phyloP scores from a whole-genome alignment of 2,888 invertebrate species.

The Lissonota sp. region DNA sequence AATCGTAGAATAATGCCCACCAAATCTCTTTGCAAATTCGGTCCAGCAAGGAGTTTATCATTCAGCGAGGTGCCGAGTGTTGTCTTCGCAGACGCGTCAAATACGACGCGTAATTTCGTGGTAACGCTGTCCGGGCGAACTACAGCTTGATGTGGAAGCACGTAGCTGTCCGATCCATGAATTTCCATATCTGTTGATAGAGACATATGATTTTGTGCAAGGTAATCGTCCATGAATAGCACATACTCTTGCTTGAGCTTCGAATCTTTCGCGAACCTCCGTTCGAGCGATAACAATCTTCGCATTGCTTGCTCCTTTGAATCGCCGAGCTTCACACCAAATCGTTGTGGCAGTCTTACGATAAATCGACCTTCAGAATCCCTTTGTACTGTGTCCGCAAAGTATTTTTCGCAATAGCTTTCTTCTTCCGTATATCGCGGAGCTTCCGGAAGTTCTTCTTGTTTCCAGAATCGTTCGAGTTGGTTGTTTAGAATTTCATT shows the following conservation, averaged over 20 bases:
- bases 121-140: conserved; percentile 37
- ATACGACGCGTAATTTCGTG: conserved; percentile 27
- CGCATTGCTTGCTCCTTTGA: conserved; percentile 62
- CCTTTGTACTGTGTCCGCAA: conserved; percentile 19
- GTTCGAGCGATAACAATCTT: conserved; percentile 66
- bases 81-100: conserved; percentile 21
- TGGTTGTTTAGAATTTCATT: not conserved
- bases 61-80: conserved; percentile 42
- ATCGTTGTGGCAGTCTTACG: conserved; percentile 61
- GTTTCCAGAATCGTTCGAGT: conserved; percentile 67
- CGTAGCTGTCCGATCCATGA: conserved; percentile 6
- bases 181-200: not conserved
- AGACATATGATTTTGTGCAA: conserved; percentile 67
- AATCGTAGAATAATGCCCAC: conserved; percentile 37
- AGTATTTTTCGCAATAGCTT: conserved; percentile 56
- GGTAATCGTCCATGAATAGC: conserved; percentile 68
- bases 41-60: conserved; percentile 41
- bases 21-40: conserved; percentile 47
- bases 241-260: conserved; percentile 56
- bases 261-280: conserved; percentile 53
- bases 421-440: conserved; percentile 60
- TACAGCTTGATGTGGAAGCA: conserved; percentile 49
- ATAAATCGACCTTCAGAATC: conserved; percentile 62
- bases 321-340: conserved; percentile 59
- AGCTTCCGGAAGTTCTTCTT: conserved; percentile 61